phyloP scores from a whole-genome alignment of 2,113 vertebrate species.

The Sula dactylatra region DNA sequence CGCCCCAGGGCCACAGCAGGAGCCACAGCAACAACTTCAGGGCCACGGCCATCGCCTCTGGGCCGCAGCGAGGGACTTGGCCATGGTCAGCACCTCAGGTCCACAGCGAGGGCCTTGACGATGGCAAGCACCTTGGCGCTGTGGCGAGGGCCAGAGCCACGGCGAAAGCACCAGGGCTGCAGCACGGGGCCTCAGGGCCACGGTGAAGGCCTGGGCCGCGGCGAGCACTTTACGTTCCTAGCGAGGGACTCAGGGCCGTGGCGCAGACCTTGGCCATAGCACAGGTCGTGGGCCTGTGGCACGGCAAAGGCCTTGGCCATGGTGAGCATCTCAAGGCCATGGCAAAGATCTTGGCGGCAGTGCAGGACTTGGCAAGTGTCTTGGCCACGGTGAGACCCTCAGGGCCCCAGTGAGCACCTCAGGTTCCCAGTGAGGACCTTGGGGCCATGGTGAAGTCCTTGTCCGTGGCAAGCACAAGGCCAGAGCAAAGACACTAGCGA shows the following conservation, averaged over 20 bases:
- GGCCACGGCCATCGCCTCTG: accelerated
- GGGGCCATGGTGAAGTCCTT: neutral
- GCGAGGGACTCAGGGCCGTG: accelerated
- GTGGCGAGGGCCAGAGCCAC: neutral
- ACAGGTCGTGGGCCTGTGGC: neutral
- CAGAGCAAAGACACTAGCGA: neutral
- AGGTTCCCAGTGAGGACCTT: neutral
- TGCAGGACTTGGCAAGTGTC: neutral
- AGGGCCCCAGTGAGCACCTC: neutral
- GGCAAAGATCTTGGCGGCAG: neutral
- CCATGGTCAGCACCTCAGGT: neutral
- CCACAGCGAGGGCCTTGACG: neutral
- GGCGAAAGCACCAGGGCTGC: neutral
- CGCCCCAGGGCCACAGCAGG: neutral
- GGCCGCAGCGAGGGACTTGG: neutral
- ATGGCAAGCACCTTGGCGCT: neutral
- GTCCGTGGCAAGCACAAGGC: neutral
- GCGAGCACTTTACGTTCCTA: neutral
- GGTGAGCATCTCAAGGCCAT: neutral
- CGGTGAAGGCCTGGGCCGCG: neutral
- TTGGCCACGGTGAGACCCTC: too few relatives aligned
- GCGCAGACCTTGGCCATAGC: neutral
- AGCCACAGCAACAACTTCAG: neutral
- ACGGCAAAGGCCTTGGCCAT: neutral
- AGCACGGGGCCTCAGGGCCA: neutral